Evolutionary conservation across 2,113 vertebrate genomes (phyloP).

Genomic region (Callospermophilus lateralis): DNA sequence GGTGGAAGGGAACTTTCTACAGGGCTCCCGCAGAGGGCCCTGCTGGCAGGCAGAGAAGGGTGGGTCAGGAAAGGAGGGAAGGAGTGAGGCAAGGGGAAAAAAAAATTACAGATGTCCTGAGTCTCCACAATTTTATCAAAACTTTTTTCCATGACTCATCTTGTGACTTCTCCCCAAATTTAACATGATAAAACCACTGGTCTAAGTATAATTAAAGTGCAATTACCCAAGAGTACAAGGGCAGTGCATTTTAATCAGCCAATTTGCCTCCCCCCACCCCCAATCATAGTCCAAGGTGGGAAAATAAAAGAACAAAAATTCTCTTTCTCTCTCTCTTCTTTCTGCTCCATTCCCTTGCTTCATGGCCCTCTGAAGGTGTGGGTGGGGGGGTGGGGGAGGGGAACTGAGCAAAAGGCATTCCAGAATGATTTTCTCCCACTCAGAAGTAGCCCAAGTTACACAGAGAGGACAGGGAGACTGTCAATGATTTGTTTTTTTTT

Average conservation of each 20-base stretch:
- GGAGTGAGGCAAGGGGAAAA: constrained; percentile 67
- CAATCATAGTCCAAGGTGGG: background rate
- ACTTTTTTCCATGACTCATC: constrained; percentile 80
- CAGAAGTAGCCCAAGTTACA: background rate
- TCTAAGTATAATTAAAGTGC: constrained; percentile 68
- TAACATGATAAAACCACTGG: constrained; percentile 72
- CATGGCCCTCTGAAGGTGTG: background rate
- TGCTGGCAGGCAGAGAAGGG: constrained; percentile 67
- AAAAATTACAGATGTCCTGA: constrained; percentile 78
- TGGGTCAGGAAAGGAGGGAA: constrained; percentile 60
- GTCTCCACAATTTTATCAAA: constrained; percentile 81
- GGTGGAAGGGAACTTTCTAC: background rate
- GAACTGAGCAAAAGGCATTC: background rate
- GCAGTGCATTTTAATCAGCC: constrained; percentile 27
- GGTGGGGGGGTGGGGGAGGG: background rate
- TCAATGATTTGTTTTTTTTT: background rate
- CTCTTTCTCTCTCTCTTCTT: background rate
- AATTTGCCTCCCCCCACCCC: background rate
- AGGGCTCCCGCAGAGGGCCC: constrained; percentile 31
- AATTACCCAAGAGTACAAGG: constrained; percentile 52
- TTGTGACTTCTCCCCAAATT: constrained; percentile 68
- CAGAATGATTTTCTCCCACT: background rate
- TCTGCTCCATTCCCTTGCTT: background rate
- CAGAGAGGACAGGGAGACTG: background rate
- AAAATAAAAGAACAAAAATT: background rate